Evolutionary conservation across 2,113 vertebrate genomes (phyloP), one percentile per base, ranked within the genome.

Genomic region (Peromyscus polionotus): DNA sequence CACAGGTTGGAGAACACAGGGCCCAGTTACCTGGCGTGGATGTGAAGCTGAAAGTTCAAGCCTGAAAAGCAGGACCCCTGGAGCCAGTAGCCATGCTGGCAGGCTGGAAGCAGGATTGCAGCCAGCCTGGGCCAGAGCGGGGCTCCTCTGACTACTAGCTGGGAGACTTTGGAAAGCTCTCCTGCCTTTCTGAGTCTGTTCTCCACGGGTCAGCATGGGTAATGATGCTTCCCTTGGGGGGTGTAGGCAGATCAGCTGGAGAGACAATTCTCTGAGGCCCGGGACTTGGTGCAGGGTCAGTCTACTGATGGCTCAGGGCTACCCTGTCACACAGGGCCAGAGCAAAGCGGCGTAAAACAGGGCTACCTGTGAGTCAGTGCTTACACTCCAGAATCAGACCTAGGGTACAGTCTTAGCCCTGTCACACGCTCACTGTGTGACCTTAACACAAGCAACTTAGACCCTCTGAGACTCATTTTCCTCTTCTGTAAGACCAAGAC

Each of bases 391-490:
- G 31, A 57, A 45, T 26, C 54, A 91, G 73, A 48, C 91, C 76
- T 28, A 33, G 22, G 61, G 65, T 33, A 22, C 57, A 19, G 8
- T 63, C 31, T 68, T 1, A 1, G 83, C 65, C 76, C 63, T 48
- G 86, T 20, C 26, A 1, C 1, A 1, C 17, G 1, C 22, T 57
- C 0, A 3, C 90, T 76, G 0, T 63, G 59, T 48, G 51, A 12
- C 28, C 59, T 76, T 31, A 1, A 54, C 42, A 26, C 17, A 67
- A 77, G 51, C 7, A 17, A 0, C 45, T n/a, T 61, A 36, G 65
- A 63, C 14, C 90, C 79, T 95, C 45, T 2, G 85, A 77, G 85
- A 45, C 75, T 79, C 48, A 10, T 28, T 75, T 67, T 84, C 14
- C 61, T 77, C 39, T 51, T 86, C 48, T 92, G 31, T 79, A 57